Evolutionary conservation across 1,140 invertebrate species (phyloP), one percentile per base, ranked within the genome.

Genomic region (Nymphalis io): DNA sequence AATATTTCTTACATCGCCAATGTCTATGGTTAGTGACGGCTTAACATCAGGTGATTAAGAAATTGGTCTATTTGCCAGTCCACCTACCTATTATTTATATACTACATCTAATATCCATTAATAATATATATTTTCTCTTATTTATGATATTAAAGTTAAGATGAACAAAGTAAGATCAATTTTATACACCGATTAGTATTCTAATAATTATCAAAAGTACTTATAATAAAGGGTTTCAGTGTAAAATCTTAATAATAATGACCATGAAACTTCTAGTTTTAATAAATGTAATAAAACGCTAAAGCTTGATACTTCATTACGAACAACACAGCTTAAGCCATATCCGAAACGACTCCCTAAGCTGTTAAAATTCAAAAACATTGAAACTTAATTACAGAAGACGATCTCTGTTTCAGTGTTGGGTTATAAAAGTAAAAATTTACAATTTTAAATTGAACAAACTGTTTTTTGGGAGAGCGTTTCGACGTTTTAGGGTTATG

Each of bases 281-380:
- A 51, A 51, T 51, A 51, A 46, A 8, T 21, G 10, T 53, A 51
- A 48, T 62, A 48, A 62, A 62, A 48, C 23, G 60, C 16, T 62
- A n/a, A 16, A 33, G 60, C 39, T 53, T 21, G 12, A 13, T 0
- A 12, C 48, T 53, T 53, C 21, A 53, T 21, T 10, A 15, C 48
- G 18, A 44, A n/a, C 40, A 13, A 21, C 20, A 21, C 1, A 13
- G 23, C 23, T 21, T 55, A 23, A 13, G 51, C 20, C 51, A 21
- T 55, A 55, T 55, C 51, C 23, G 51, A 27, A 55, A 46, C 46
- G n/a, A 51, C 40, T 33, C n/a, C 15, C 44, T 48, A 1, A 23
- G 33, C 16, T 16, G 21, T 53, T 53, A 62, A 63, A 63, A 63
- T 51, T 44, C n/a, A 21, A 63, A 63, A 63, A 51, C 13, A 27